Evolutionary conservation across 2,113 vertebrate species (phyloP).

Genomic region (Xyrauchen texanus): DNA sequence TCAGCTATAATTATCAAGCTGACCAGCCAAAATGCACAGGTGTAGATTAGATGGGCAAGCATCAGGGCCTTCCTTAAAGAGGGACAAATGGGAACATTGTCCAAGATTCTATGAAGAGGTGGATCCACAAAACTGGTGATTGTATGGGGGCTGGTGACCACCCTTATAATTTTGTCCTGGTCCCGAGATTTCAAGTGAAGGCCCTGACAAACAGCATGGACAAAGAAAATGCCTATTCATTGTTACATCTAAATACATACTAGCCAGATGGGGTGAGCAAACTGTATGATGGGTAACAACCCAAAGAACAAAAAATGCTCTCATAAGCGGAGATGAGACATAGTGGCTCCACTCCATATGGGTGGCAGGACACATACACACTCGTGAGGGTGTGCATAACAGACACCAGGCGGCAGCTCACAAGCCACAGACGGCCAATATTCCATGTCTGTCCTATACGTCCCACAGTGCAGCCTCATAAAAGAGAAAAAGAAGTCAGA

Average conservation of each 20-base stretch:
- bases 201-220: background rate
- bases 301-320: constrained; percentile 17
- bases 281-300: background rate
- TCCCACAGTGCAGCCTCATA: constrained; percentile 24
- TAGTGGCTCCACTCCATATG: constrained; percentile 34
- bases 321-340: constrained; percentile 29
- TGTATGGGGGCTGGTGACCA: too few species aligned
- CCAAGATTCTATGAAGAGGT: too few species aligned
- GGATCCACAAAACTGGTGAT: too few species aligned
- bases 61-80: too few species aligned
- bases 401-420: constrained; percentile 3
- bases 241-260: constrained; percentile 7
- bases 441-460: constrained; percentile 33
- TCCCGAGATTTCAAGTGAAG: too few species aligned
- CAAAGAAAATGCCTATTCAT: constrained; percentile 4
- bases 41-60: background rate
- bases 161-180: too few species aligned
- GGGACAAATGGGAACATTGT: too few species aligned
- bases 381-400: background rate
- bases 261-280: background rate
- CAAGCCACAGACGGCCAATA: constrained; percentile 26
- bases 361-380: constrained; percentile 35
- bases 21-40: background rate
- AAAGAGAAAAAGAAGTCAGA: constrained; percentile 12
- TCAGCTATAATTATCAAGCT: background rate